phyloP scores from a whole-genome alignment of 53 echinoderm and acorn worm genomes.

The Paracentrotus lividus region DNA sequence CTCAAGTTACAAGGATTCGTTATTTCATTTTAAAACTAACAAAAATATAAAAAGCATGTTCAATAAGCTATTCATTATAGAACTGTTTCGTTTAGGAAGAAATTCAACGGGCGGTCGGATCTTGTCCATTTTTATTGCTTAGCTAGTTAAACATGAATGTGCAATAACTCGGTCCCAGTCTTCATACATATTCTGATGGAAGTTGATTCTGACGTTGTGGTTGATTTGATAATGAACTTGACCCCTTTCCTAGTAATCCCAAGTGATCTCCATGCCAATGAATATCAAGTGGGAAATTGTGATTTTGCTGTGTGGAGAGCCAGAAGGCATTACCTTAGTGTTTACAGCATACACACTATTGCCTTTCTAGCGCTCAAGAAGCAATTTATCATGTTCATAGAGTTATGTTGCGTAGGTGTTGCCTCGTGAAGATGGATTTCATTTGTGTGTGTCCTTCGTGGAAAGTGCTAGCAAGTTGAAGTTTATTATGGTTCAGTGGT shows the following conservation, averaged over 20 bases:
- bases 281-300: neutral
- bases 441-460: neutral
- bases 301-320: no score
- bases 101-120: no score
- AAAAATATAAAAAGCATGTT: no score
- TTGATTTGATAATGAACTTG: slow-evolving; percentile 24
- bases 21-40: no score
- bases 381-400: neutral
- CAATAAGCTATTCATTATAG: no score
- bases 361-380: no score
- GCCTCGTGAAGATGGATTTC: neutral
- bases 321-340: no score
- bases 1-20: no score
- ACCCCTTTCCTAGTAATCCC: neutral
- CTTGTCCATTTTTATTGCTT: neutral
- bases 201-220: neutral
- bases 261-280: neutral
- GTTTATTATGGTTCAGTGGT: neutral
- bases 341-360: no score
- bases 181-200: neutral
- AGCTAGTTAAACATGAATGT: neutral
- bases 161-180: neutral
- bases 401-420: slow-evolving; percentile 34
- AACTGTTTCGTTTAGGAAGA: no score
- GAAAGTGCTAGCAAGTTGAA: neutral